Conservation (phyloP, 1,140 invertebrate genomes). For the Brachionus plicatilis region DNA sequence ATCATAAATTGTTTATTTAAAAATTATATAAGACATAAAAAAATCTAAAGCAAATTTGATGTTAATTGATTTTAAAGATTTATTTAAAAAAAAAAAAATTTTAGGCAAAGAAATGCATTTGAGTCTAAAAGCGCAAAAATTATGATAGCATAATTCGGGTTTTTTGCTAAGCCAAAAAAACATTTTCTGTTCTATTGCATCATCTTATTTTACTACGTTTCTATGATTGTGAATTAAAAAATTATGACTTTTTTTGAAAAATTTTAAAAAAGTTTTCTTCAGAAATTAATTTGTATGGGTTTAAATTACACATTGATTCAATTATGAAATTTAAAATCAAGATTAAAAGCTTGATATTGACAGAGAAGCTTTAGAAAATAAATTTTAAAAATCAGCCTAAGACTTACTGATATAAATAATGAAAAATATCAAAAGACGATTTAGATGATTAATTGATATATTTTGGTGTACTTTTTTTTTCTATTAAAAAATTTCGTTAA, state of each 20-base stretch:
- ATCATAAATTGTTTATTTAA: not conserved
- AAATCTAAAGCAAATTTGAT: not conserved
- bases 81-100: not conserved
- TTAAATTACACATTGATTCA: not conserved
- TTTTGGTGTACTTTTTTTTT: no score
- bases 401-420: not conserved
- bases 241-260: not conserved
- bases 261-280: not conserved
- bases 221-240: not conserved
- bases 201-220: not conserved
- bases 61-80: not conserved
- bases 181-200: not conserved
- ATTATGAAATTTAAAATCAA: not conserved
- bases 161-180: not conserved
- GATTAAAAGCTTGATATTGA: not conserved
- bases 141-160: not conserved
- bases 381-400: not conserved
- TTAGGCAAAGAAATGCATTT: not conserved
- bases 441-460: not conserved
- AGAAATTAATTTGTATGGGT: not conserved
- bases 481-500: no score
- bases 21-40: not conserved
- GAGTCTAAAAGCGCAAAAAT: not conserved
- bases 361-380: not conserved
- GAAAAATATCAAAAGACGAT: not conserved